Evolutionary conservation across 37 sponge, comb jelly and placozoan species (phyloP).

Genomic region (Beroe ovata): DNA sequence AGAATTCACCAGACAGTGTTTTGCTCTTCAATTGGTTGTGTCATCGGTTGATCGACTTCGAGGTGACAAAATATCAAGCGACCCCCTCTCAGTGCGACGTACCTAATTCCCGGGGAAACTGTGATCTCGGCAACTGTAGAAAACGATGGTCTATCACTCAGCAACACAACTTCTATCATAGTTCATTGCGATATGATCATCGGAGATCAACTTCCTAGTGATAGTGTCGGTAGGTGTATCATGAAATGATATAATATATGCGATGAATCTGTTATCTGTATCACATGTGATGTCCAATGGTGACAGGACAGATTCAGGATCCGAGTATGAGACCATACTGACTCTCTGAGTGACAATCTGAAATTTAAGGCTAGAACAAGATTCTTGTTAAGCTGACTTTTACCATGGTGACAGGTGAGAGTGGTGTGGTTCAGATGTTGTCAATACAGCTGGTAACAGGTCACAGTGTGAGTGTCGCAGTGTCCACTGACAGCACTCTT

Average conservation of each 20-base stretch:
- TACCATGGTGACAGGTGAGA: conserved; percentile 42
- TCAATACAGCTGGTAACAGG: conserved; percentile 10
- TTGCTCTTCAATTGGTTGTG: too few relatives aligned
- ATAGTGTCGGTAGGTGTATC: neutral
- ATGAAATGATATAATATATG: too few relatives aligned
- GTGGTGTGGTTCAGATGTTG: conserved; percentile 14
- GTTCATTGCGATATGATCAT: conserved; percentile 16
- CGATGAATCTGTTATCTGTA: too few relatives aligned
- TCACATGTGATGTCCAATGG: too few relatives aligned
- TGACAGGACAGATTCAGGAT: too few relatives aligned
- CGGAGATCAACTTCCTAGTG: neutral
- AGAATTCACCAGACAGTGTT: too few relatives aligned
- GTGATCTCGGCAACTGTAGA: neutral
- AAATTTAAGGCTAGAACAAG: too few relatives aligned
- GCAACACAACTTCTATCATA: neutral
- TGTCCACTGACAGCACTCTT: neutral
- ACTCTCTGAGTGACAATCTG: too few relatives aligned
- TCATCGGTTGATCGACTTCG: too few relatives aligned
- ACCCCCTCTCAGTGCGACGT: neutral
- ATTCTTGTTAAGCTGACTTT: too few relatives aligned
- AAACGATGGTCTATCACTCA: conserved; percentile 24
- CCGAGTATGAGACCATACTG: too few relatives aligned
- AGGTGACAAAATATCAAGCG: too few relatives aligned
- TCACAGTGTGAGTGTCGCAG: neutral
- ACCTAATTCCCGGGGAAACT: conserved; percentile 20